Evolutionary conservation across 2,113 vertebrate species (phyloP).

Genomic region (Rhinichthys klamathensis): DNA sequence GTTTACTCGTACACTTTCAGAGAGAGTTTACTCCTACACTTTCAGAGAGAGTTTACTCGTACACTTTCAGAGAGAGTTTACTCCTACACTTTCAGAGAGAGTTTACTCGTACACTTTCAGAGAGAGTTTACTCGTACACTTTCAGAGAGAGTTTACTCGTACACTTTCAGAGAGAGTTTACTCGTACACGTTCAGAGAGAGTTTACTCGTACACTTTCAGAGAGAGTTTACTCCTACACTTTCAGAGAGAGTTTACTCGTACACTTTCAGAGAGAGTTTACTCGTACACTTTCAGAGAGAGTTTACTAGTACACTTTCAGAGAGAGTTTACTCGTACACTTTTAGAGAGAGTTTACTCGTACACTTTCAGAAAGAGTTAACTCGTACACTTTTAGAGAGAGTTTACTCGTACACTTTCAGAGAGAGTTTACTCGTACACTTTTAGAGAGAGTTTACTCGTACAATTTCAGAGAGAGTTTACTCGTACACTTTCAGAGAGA

Average conservation of each 20-base stretch:
- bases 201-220: neutral
- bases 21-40: too few species aligned
- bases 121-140: too few species aligned
- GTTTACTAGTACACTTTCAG: too few species aligned
- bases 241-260: neutral
- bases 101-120: neutral
- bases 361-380: neutral
- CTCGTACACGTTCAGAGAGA: neutral
- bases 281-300: neutral
- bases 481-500: neutral
- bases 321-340: neutral
- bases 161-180: neutral
- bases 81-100: neutral
- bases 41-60: neutral
- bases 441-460: too few species aligned
- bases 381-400: too few species aligned
- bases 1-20: neutral
- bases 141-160: neutral
- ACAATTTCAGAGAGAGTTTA: neutral
- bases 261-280: constrained; percentile 1
- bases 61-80: neutral
- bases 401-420: neutral
- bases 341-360: neutral
- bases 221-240: too few species aligned
- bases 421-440: neutral